Percentiles rank a stretch among this genome's conserved stretches.
Evolutionary conservation across 2,888 invertebrate genomes (phyloP).

Genomic region (Rhorus exstirpatorius): DNA sequence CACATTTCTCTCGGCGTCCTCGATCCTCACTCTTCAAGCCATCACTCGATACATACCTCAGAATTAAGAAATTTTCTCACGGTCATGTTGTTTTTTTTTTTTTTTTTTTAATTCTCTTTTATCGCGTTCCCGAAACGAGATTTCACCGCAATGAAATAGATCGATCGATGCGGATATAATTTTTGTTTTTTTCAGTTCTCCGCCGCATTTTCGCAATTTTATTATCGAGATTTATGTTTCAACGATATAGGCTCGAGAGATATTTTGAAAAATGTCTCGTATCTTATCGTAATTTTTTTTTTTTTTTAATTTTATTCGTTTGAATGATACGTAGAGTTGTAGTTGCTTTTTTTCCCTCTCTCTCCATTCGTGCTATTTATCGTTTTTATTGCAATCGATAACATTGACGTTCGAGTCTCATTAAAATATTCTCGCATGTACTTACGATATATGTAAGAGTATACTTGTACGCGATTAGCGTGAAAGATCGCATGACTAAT

Average conservation of each 20-base stretch:
- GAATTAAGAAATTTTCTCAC: constrained; percentile 12
- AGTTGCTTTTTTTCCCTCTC: not conserved
- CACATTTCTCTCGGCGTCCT: constrained; percentile 25
- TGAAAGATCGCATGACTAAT: constrained; percentile 17
- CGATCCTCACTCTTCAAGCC: not conserved
- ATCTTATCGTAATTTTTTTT: too few species aligned
- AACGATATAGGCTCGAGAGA: too few species aligned
- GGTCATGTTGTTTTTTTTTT: too few species aligned
- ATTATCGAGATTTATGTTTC: too few species aligned
- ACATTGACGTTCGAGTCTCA: not conserved
- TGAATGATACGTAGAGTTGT: not conserved
- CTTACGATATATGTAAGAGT: too few species aligned
- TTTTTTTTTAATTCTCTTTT: too few species aligned
- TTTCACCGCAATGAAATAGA: not conserved
- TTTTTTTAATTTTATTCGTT: not conserved
- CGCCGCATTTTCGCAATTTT: too few species aligned
- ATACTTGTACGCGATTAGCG: not conserved
- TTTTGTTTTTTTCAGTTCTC: constrained; percentile 3
- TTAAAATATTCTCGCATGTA: not conserved
- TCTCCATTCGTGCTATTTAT: not conserved
- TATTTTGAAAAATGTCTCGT: too few species aligned
- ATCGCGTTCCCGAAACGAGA: not conserved
- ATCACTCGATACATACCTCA: not conserved
- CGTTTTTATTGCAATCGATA: not conserved
- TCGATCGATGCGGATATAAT: not conserved